phyloP scores from a whole-genome alignment of 2,797 vertebrate species.

The Garrulus glandarius region DNA sequence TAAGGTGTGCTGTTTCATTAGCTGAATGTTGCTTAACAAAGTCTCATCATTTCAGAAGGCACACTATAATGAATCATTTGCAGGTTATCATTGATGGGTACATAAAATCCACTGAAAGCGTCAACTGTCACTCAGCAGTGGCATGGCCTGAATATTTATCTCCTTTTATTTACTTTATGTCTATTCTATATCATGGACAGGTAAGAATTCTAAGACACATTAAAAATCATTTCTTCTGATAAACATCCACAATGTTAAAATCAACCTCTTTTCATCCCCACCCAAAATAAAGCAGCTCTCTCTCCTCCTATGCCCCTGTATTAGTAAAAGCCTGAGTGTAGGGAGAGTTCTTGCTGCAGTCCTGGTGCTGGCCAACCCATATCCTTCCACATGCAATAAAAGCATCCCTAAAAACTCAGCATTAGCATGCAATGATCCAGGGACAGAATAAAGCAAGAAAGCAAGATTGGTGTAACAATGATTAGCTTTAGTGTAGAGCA shows the following conservation, averaged over 20 bases:
- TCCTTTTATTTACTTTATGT: neutral
- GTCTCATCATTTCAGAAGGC: neutral
- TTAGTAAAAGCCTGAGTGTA: neutral
- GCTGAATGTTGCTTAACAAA: slow-evolving; percentile 19
- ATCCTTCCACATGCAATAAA: neutral
- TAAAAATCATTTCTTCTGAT: neutral
- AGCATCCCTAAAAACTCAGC: neutral
- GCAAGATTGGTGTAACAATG: neutral
- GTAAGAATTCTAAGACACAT: neutral
- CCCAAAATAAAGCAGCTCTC: neutral
- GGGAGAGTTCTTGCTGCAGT: neutral
- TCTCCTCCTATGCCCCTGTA: neutral
- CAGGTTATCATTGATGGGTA: neutral
- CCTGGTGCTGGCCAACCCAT: neutral
- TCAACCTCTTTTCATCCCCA: neutral
- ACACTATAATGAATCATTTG: neutral
- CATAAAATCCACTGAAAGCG: slow-evolving; percentile 8
- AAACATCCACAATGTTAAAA: neutral
- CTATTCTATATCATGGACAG: neutral
- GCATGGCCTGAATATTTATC: slow-evolving; percentile 28
- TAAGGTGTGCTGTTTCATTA: slow-evolving; percentile 24
- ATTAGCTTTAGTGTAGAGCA: neutral
- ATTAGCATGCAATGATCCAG: accelerated
- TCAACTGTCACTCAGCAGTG: neutral
- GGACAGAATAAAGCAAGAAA: neutral